Evolutionary conservation across 1,140 invertebrate genomes (phyloP).

Genomic region (Tetramorium simillimum): DNA sequence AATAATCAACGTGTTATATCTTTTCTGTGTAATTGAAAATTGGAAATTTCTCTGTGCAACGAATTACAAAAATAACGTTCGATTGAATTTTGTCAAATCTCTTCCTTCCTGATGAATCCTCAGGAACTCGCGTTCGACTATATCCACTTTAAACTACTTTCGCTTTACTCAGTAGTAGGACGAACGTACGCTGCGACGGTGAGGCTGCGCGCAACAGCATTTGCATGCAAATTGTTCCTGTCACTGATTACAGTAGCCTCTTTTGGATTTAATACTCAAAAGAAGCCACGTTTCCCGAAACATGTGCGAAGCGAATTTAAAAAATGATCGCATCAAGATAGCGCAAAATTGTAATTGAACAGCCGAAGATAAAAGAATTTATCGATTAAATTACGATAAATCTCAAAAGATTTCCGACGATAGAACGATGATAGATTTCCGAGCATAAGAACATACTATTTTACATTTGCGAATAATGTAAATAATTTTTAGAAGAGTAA

Average conservation of each 20-base stretch:
- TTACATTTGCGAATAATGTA: not conserved
- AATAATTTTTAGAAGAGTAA: not conserved
- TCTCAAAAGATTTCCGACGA: not conserved
- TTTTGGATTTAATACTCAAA: conserved; percentile 5
- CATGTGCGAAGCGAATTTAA: not conserved
- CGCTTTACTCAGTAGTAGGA: conserved; percentile 23
- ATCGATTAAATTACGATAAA: not conserved
- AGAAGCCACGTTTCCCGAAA: not conserved
- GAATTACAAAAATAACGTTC: not conserved
- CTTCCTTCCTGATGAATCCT: not conserved
- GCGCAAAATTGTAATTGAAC: not conserved
- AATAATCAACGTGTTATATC: not conserved
- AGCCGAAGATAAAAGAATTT: not conserved
- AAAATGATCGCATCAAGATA: not conserved
- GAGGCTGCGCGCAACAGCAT: not conserved
- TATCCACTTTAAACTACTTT: conserved; percentile 45
- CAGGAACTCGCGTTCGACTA: not conserved
- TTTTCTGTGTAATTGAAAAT: not conserved
- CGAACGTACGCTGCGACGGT: not conserved
- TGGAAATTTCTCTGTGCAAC: not conserved
- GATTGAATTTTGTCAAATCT: not conserved
- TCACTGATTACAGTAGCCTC: conserved; percentile 49
- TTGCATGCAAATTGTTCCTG: conserved; percentile 58
- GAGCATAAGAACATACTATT: not conserved
- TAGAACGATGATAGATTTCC: too few species aligned